These are phyloP conservation scores for Tipula helvola DNA, from an alignment of 2,888 invertebrate genomes.

Conservation along the genomic window DNA sequence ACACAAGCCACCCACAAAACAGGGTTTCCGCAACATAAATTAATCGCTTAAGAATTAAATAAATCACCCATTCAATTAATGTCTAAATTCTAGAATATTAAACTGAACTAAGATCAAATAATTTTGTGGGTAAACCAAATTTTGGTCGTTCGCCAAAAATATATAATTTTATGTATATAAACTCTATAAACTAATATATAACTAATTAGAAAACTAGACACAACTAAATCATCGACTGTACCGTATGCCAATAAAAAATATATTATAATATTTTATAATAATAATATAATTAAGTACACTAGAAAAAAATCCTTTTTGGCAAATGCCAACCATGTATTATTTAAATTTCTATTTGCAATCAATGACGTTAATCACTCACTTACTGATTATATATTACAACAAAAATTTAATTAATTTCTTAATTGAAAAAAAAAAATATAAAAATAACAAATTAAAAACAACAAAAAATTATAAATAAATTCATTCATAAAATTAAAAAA, in stretches of 20 bases:
- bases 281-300: neutral
- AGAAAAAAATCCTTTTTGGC: neutral
- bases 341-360: neutral
- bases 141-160: neutral
- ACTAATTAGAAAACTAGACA: neutral
- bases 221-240: too few species aligned
- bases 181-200: neutral
- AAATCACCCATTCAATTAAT: neutral
- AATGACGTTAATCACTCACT: neutral
- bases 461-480: neutral
- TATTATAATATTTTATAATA: neutral
- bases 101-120: neutral
- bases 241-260: neutral
- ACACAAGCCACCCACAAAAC: neutral
- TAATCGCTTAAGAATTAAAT: neutral
- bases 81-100: neutral
- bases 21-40: neutral
- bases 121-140: neutral
- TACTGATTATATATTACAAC: neutral
- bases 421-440: neutral
- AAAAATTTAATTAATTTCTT: neutral
- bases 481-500: neutral
- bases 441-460: neutral
- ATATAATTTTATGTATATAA: neutral
- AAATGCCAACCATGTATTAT: neutral